Evolutionary conservation across 2,888 invertebrate genomes (phyloP), one percentile per base, ranked within the genome.

Genomic region (Metalampra italica): DNA sequence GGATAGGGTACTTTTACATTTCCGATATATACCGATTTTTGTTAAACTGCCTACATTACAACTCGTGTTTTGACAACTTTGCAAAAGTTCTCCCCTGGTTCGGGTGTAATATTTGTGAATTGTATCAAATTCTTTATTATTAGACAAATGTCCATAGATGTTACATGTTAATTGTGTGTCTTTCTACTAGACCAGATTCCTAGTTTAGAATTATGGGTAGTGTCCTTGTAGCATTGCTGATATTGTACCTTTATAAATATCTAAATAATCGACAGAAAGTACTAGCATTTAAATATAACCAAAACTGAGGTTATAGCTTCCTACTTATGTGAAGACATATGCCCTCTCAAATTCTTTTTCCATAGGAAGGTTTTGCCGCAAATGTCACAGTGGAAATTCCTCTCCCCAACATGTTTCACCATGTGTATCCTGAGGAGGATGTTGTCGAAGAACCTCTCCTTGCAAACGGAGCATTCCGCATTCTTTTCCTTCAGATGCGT

Each of bases 301-400:
- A 32, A 8, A 32, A 32, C 32, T 32, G 11, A 32, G 11, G 22
- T 3, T 22, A 5, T 3, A 5, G 22, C 32, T 8, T 32, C 11
- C 32, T 32, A 11, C 12, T 32, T 44, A 39, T 66, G 66, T 11
- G 62, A 60, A 5, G 58, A 81, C 57, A 89, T 78, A 56, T 92
- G 92, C 0, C 82, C 82, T 29, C 82, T 84, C 40, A 92, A 69
- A 57, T 91, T 90, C 49, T 91, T 91, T 55, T 89, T 89, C 56
- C 90, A 89, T n/a, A 85, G 75, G 51, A 91, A 87, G 57, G 85
- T 85, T 48, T 87, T 89, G 0, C 88, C 86, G 55, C 91, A 92
- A 2, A 90, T 69, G 44, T 91, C 88, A 52, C 91, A 91, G 45
- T 89, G 81, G 53, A 88, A 89, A 9, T 79, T 78, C 7, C 81